Percentiles rank a stretch among this genome's conserved stretches.
phyloP scores from a whole-genome alignment of 2,797 vertebrate species.

The Florisuga fusca region DNA sequence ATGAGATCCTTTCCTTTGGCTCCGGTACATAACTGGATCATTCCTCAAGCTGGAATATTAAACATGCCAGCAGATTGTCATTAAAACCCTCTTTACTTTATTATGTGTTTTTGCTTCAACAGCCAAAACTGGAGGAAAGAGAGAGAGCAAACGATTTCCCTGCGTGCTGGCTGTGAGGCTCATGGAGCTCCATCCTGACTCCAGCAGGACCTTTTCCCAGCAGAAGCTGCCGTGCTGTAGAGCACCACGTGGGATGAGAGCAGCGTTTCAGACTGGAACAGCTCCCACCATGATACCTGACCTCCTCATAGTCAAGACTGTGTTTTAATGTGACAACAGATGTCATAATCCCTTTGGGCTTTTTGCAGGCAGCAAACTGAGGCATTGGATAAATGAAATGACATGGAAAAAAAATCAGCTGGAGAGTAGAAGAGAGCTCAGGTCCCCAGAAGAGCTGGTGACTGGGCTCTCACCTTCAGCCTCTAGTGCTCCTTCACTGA shows the following conservation, averaged over 20 bases:
- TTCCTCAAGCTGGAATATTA: constrained; percentile 66
- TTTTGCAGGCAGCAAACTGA: constrained; percentile 62
- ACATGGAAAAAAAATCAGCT: constrained; percentile 28
- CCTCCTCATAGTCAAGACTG: neutral
- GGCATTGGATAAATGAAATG: constrained; percentile 53
- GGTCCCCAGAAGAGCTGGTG: constrained; percentile 10
- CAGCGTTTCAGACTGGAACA: neutral
- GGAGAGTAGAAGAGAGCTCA: constrained; percentile 11
- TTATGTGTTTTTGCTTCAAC: constrained; percentile 64
- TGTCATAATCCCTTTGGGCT: constrained; percentile 63
- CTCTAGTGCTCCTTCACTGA: neutral
- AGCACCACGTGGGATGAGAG: neutral
- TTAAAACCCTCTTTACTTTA: constrained; percentile 69
- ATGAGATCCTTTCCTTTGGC: constrained; percentile 29
- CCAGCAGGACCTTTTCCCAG: neutral
- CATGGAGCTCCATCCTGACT: neutral
- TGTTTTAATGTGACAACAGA: constrained; percentile 45
- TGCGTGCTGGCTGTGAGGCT: neutral
- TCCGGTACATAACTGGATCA: constrained; percentile 29
- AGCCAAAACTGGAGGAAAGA: constrained; percentile 47
- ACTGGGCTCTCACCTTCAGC: constrained; percentile 47
- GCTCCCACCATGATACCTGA: constrained; percentile 45
- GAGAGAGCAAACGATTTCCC: constrained; percentile 1
- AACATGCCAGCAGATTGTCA: constrained; percentile 61
- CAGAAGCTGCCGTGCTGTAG: neutral